phyloP scores from a whole-genome alignment of 1,140 invertebrate species.

The Ceratina australensis region DNA sequence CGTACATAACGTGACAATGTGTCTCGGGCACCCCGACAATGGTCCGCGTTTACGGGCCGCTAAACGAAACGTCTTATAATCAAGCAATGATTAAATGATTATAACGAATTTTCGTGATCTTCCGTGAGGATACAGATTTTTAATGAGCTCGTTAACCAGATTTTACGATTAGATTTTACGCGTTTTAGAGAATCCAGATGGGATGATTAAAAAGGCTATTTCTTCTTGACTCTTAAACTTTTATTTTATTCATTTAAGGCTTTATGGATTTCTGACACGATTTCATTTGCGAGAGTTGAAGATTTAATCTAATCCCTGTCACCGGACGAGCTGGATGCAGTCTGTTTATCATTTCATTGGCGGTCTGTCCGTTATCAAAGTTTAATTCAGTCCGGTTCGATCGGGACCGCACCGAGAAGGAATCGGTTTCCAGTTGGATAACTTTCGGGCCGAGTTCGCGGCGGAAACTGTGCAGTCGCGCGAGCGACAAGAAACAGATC shows the following conservation, averaged over 20 bases:
- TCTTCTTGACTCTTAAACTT: too few relatives aligned
- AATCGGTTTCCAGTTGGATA: slow-evolving; percentile 20
- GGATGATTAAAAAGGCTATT: too few relatives aligned
- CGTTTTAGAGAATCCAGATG: too few relatives aligned
- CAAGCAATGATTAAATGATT: slow-evolving; percentile 29
- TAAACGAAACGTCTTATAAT: slow-evolving; percentile 11
- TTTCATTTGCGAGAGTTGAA: neutral
- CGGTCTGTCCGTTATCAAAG: neutral
- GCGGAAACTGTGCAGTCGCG: neutral
- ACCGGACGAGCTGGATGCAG: neutral
- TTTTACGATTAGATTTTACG: too few relatives aligned
- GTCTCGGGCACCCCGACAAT: neutral
- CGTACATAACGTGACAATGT: too few relatives aligned
- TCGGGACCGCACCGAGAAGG: slow-evolving; percentile 1
- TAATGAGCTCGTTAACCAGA: too few relatives aligned
- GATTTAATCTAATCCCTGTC: neutral
- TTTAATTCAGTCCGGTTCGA: slow-evolving; percentile 12
- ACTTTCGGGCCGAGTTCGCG: slow-evolving; percentile 15
- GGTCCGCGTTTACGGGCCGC: neutral
- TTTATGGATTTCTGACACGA: too few relatives aligned
- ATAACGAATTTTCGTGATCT: neutral
- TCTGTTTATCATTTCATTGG: slow-evolving; percentile 10
- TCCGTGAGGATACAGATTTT: too few relatives aligned
- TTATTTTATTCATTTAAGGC: too few relatives aligned
- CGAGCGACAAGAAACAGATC: slow-evolving; percentile 40